Conservation (phyloP, 2,113 vertebrate genomes). For the Chaetodon trifascialis region DNA sequence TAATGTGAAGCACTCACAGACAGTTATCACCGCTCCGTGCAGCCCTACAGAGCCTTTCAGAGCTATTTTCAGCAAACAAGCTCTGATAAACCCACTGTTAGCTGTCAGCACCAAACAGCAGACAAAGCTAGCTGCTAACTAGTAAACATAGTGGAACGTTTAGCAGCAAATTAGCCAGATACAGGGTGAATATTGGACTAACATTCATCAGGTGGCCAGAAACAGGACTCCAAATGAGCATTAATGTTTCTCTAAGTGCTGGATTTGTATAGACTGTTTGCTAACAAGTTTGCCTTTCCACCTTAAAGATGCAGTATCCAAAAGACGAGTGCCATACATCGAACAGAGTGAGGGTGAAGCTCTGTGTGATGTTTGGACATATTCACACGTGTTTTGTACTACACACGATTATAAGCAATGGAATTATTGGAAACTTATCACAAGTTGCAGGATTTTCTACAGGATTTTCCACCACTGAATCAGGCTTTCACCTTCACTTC, state of each 20-base stretch:
- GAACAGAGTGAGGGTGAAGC: too few species aligned
- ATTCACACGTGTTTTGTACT: too few species aligned
- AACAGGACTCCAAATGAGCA: neutral
- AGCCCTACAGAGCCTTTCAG: neutral
- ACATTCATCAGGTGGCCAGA: neutral
- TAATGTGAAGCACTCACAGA: neutral
- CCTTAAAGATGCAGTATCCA: too few species aligned
- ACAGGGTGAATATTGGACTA: neutral
- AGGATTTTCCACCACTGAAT: too few species aligned
- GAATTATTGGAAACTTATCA: too few species aligned
- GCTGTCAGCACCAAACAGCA: neutral
- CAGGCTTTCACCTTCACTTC: too few species aligned
- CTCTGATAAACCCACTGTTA: neutral
- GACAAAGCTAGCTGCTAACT: neutral
- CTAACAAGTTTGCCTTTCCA: neutral
- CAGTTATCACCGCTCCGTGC: neutral
- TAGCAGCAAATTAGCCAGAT: conserved; percentile 6
- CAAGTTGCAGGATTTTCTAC: too few species aligned
- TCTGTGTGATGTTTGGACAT: too few species aligned
- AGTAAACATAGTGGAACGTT: neutral
- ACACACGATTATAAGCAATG: too few species aligned
- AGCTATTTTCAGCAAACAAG: neutral
- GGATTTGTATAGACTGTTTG: neutral
- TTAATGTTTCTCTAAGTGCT: neutral
- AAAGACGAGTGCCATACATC: too few species aligned